Evolutionary conservation across 2,113 vertebrate species (phyloP).

Genomic region (Melozone crissalis): DNA sequence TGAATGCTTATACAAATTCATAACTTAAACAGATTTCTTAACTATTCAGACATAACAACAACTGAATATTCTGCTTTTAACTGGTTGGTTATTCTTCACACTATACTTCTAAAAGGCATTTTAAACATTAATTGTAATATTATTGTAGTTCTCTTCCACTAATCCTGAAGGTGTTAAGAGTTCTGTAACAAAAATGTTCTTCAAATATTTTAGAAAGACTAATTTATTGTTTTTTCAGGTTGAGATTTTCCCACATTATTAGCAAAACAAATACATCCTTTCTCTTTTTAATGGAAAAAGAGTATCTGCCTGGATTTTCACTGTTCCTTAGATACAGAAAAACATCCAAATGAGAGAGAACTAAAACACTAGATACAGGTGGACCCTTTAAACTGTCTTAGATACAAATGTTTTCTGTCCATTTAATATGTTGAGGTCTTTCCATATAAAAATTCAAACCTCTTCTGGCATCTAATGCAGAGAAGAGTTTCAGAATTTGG

Average conservation of each 20-base stretch:
- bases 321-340: slow-evolving; percentile 56
- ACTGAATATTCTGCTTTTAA: neutral
- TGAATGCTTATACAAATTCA: neutral
- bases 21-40: neutral
- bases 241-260: neutral
- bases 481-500: slow-evolving; percentile 68
- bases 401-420: slow-evolving; percentile 70
- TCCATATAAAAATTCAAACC: slow-evolving; percentile 71
- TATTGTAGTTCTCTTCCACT: neutral
- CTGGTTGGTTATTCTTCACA: neutral
- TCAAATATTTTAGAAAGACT: neutral
- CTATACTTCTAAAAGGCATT: neutral
- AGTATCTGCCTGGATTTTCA: slow-evolving; percentile 21
- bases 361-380: slow-evolving; percentile 68
- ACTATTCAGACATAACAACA: neutral
- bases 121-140: neutral
- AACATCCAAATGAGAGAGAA: slow-evolving; percentile 57
- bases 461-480: slow-evolving; percentile 67
- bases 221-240: neutral
- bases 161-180: neutral
- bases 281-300: slow-evolving; percentile 52
- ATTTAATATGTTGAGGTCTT: slow-evolving; percentile 55
- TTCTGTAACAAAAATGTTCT: neutral
- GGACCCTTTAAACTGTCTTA: slow-evolving; percentile 65
- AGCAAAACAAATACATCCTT: slow-evolving; percentile 48